phyloP scores from a whole-genome alignment of 1,140 invertebrate genomes.

The Temnothorax nylanderi region DNA sequence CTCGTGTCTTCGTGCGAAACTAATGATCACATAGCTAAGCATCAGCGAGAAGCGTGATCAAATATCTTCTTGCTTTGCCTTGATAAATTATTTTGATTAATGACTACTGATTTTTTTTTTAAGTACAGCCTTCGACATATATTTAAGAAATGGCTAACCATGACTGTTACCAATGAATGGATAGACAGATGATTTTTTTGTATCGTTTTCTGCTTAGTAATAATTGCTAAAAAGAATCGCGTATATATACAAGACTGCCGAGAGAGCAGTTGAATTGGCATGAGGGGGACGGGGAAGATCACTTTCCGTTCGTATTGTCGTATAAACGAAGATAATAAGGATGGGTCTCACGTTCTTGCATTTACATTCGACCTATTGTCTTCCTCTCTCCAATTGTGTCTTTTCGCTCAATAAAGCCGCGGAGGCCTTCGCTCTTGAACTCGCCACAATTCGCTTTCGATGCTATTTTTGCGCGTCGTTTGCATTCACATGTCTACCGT shows the following conservation, averaged over 20 bases:
- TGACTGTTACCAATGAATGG: neutral
- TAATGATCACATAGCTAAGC: neutral
- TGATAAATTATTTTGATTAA: slow-evolving; percentile 49
- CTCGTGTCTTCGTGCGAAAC: neutral
- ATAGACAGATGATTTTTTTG: neutral
- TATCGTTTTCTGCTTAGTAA: neutral
- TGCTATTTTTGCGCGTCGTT: slow-evolving; percentile 77
- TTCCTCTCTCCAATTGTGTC: slow-evolving; percentile 70
- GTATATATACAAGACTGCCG: slow-evolving; percentile 9
- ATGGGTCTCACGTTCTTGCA: slow-evolving; percentile 83
- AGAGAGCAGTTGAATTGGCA: slow-evolving; percentile 35
- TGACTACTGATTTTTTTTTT: neutral
- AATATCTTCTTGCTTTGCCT: slow-evolving; percentile 13
- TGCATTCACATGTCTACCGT: slow-evolving; percentile 14
- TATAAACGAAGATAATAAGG: slow-evolving; percentile 75
- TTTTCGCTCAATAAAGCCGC: slow-evolving; percentile 71
- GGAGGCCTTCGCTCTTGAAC: slow-evolving; percentile 83
- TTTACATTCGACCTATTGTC: slow-evolving; percentile 85
- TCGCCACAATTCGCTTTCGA: slow-evolving; percentile 82
- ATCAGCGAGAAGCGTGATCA: neutral
- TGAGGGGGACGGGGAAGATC: slow-evolving; percentile 36
- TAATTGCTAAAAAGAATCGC: slow-evolving; percentile 25
- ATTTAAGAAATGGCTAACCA: neutral
- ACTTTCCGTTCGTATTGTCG: slow-evolving; percentile 71
- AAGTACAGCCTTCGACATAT: neutral